phyloP scores from a whole-genome alignment of 2,797 vertebrate species.

The Spheniscus humboldti region DNA sequence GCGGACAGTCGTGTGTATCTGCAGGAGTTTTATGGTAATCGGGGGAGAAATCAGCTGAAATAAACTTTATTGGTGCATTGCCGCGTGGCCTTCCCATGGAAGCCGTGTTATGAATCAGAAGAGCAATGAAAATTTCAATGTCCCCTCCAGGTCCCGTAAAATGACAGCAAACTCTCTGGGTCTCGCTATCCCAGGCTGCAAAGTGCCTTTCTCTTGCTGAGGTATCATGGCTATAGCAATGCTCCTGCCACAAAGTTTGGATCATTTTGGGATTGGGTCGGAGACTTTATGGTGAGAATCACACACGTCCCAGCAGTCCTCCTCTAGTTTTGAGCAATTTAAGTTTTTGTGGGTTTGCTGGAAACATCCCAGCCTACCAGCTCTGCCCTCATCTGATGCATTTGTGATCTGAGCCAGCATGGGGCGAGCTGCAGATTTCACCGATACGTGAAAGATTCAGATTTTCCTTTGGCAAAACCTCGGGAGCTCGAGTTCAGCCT shows the following conservation, averaged over 20 bases:
- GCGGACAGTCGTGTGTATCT: not conserved
- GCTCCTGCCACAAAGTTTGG: not conserved
- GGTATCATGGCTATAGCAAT: rapidly evolving
- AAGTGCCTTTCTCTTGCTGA: not conserved
- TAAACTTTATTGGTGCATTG: not conserved
- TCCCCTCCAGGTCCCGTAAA: not conserved
- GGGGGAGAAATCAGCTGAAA: not conserved
- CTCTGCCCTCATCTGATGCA: rapidly evolving
- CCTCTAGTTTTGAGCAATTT: not conserved
- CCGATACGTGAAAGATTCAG: not conserved
- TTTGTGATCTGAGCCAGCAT: not conserved
- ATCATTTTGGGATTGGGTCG: rapidly evolving
- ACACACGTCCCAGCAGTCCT: rapidly evolving
- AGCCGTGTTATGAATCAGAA: not conserved
- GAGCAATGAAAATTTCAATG: not conserved
- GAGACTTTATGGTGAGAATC: not conserved
- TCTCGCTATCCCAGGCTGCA: not conserved
- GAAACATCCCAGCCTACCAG: not conserved
- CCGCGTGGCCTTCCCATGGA: not conserved
- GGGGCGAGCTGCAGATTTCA: not conserved
- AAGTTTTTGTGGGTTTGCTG: not conserved
- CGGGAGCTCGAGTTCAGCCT: not conserved
- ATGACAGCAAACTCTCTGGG: not conserved
- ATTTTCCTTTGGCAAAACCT: not conserved
- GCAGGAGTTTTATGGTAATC: not conserved